phyloP scores from a whole-genome alignment of 2,113 vertebrate species.

The Micromys minutus region DNA sequence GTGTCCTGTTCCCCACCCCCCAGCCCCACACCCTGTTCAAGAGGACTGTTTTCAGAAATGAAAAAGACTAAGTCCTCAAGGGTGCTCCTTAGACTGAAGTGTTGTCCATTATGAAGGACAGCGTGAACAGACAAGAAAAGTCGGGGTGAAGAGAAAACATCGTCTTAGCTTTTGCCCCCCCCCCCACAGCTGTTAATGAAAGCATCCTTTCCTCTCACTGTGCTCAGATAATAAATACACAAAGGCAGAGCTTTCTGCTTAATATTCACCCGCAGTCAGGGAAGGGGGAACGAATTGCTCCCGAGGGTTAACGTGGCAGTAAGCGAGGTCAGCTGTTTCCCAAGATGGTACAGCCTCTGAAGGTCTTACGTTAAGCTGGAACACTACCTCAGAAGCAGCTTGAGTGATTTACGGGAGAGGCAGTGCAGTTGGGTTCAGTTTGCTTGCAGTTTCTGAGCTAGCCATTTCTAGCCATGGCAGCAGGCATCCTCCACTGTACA shows the following conservation, averaged over 20 bases:
- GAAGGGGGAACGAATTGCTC: background rate
- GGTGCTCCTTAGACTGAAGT: background rate
- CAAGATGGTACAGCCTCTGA: slow-evolving; percentile 52
- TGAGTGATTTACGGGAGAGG: slow-evolving; percentile 32
- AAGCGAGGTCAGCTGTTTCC: slow-evolving; percentile 69
- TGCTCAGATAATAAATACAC: slow-evolving; percentile 5
- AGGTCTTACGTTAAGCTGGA: slow-evolving; percentile 10
- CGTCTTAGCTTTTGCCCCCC: background rate
- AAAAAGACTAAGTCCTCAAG: background rate
- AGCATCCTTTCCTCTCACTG: background rate
- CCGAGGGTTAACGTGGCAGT: slow-evolving; percentile 31
- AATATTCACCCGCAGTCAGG: slow-evolving; percentile 50
- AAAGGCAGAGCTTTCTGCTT: slow-evolving; percentile 29
- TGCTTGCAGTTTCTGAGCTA: background rate
- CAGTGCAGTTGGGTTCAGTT: background rate
- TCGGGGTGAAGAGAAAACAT: background rate
- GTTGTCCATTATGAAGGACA: too few relatives aligned
- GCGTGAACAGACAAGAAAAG: background rate
- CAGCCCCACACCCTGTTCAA: background rate
- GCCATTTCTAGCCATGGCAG: background rate
- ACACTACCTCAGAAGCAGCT: background rate
- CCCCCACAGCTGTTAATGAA: background rate
- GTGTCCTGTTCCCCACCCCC: too few relatives aligned
- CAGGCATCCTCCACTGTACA: fast-evolving
- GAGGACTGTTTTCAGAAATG: background rate